Evolutionary conservation across 2,888 invertebrate species (phyloP).

Genomic region (Erebia epiphron): DNA sequence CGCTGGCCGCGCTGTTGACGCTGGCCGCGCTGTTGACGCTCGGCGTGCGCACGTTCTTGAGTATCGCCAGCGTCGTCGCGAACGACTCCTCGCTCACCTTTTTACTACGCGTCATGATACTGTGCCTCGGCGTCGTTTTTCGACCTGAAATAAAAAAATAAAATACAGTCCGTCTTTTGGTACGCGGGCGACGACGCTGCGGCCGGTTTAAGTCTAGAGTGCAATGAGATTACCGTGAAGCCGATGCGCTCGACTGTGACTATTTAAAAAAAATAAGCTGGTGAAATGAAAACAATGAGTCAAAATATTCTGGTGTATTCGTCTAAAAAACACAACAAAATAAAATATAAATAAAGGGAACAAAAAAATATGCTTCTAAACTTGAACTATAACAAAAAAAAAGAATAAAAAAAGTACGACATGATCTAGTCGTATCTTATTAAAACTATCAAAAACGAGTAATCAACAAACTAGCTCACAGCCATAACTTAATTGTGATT

Average conservation of each 20-base stretch:
- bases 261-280: conserved; percentile 26
- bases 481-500: conserved; percentile 3
- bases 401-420: neutral
- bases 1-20: neutral
- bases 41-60: conserved; percentile 58
- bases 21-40: neutral
- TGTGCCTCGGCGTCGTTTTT: conserved; percentile 56
- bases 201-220: conserved; percentile 23
- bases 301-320: conserved; percentile 38
- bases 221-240: conserved; percentile 12
- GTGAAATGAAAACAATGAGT: conserved; percentile 44
- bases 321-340: conserved; percentile 33
- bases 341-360: conserved; percentile 31
- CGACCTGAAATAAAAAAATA: conserved; percentile 70
- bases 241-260: conserved; percentile 20
- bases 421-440: neutral
- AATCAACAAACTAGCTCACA: neutral
- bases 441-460: neutral
- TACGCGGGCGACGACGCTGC: conserved; percentile 18
- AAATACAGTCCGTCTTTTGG: conserved; percentile 60
- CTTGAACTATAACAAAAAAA: conserved; percentile 23
- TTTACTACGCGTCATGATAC: conserved; percentile 70
- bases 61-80: conserved; percentile 65
- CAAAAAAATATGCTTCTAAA: conserved; percentile 32
- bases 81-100: conserved; percentile 59